Evolutionary conservation across 2,888 invertebrate species (phyloP).

Genomic region (Lepidonotus clava): DNA sequence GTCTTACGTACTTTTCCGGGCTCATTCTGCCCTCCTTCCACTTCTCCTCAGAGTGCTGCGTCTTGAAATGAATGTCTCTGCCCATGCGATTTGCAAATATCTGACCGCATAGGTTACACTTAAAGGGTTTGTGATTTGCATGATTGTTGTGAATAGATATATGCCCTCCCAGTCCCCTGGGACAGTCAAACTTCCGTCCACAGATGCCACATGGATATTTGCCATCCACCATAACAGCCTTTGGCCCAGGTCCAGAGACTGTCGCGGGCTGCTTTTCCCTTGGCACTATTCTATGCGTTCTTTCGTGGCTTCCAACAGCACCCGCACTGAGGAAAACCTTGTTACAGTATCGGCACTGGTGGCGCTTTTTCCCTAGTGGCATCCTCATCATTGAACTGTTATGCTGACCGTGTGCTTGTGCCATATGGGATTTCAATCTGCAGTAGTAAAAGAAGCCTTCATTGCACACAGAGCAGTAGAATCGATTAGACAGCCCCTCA

Average conservation of each 20-base stretch:
- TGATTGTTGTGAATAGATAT: not conserved
- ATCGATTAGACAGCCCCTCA: not conserved
- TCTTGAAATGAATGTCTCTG: no score
- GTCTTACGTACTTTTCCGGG: no score
- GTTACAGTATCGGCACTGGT: not conserved
- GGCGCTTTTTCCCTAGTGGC: not conserved
- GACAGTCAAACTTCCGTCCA: not conserved
- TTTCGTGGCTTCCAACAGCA: not conserved
- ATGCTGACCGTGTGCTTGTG: not conserved
- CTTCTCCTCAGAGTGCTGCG: no score
- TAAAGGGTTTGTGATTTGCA: not conserved
- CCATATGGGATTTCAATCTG: not conserved
- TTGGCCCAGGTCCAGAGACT: no score
- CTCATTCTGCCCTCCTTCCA: no score
- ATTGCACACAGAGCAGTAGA: not conserved
- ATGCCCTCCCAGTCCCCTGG: not conserved
- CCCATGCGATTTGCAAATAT: no score
- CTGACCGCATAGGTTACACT: no score
- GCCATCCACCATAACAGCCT: not conserved
- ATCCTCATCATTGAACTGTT: not conserved
- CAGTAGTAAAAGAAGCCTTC: conserved; percentile 27
- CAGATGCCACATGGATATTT: not conserved
- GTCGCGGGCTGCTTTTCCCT: no score
- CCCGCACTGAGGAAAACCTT: not conserved
- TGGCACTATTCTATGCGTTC: not conserved